phyloP scores from a whole-genome alignment of 1,140 invertebrate genomes.

The Cotesia typhae region DNA sequence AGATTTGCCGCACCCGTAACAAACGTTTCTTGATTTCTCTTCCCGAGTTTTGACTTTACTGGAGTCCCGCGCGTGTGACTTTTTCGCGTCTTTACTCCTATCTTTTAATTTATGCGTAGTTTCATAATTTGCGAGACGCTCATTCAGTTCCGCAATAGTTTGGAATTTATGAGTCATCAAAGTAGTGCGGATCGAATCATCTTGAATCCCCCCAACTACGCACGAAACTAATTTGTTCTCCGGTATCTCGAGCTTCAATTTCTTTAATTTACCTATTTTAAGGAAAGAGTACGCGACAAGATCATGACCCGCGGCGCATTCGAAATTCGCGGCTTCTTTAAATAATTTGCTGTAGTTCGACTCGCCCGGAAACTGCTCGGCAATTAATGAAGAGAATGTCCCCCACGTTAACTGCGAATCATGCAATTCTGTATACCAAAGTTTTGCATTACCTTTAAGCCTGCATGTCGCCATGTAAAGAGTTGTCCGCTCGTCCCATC shows the following conservation, averaged over 20 bases:
- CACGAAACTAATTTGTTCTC: slow-evolving; percentile 34
- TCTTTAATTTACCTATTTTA: slow-evolving; percentile 24
- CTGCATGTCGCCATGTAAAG: too few relatives aligned
- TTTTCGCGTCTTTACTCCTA: not conserved
- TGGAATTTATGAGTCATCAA: slow-evolving; percentile 10
- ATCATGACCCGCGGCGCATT: too few relatives aligned
- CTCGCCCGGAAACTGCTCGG: too few relatives aligned
- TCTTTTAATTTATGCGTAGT: not conserved
- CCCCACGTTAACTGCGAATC: slow-evolving; percentile 12
- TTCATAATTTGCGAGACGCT: not conserved
- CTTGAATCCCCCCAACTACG: slow-evolving; percentile 15
- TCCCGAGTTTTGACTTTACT: not conserved
- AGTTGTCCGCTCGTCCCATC: too few relatives aligned
- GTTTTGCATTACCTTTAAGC: too few relatives aligned
- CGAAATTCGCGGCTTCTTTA: too few relatives aligned
- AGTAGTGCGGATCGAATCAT: slow-evolving; percentile 22
- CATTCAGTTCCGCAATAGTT: slow-evolving; percentile 21
- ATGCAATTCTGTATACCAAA: too few relatives aligned
- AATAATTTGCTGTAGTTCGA: too few relatives aligned
- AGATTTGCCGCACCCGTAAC: slow-evolving; percentile 10
- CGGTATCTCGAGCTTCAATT: slow-evolving; percentile 12
- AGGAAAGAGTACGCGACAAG: too few relatives aligned
- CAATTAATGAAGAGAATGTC: too few relatives aligned
- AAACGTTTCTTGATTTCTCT: not conserved
- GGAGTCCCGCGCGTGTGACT: not conserved